A percentile compares a stretch with the other conserved stretches of the same genome.
phyloP scores from a whole-genome alignment of 2,888 invertebrate genomes.

The Thelaira solivaga region DNA sequence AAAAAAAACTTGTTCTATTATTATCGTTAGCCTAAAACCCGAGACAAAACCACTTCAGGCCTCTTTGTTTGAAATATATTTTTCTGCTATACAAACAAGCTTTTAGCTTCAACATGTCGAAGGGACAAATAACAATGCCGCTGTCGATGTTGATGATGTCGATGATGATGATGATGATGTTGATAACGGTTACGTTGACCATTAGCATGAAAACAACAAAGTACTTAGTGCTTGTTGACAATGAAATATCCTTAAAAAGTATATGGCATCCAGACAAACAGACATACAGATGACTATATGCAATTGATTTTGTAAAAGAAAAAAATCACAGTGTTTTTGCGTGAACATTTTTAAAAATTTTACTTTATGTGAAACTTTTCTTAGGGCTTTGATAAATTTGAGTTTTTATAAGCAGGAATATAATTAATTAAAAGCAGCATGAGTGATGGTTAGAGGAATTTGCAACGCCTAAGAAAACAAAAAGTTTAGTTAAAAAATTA shows the following conservation, averaged over 20 bases:
- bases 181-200: constrained; percentile 42
- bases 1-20: constrained; percentile 34
- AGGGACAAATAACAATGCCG: constrained; percentile 33
- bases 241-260: constrained; percentile 34
- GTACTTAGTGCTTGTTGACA: constrained; percentile 60
- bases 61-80: constrained; percentile 33
- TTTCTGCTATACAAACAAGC: constrained; percentile 3
- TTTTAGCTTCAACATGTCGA: not conserved
- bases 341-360: not conserved
- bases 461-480: too few relatives aligned
- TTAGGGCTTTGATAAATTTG: too few relatives aligned
- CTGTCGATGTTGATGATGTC: constrained; percentile 5
- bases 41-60: constrained; percentile 60
- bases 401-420: too few relatives aligned
- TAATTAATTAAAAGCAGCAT: too few relatives aligned
- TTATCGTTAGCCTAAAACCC: constrained; percentile 57
- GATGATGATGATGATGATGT: constrained; percentile 14
- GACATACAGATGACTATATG: not conserved
- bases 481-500: too few relatives aligned
- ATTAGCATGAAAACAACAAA: constrained; percentile 54
- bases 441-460: too few relatives aligned
- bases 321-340: constrained; percentile 13
- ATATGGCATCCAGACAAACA: not conserved
- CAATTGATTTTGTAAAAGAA: not conserved
- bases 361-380: too few relatives aligned